Percentiles rank a stretch among this genome's conserved stretches.
Evolutionary conservation across 1,140 invertebrate species (phyloP).

Genomic region (Trichogramma pretiosum): DNA sequence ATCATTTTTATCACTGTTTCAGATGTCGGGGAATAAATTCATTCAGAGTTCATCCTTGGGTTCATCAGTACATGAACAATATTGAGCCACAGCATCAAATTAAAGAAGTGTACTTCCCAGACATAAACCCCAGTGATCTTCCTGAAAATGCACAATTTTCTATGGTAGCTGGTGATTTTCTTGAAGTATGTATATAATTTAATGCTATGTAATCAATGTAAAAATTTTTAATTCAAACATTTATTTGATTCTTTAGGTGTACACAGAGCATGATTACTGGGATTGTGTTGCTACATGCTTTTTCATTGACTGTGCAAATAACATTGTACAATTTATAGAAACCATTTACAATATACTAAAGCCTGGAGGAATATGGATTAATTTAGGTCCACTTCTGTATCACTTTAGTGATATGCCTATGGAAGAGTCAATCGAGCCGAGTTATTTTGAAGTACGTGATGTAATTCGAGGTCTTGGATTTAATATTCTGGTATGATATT

Average conservation of each 20-base stretch:
- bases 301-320: constrained; percentile 96
- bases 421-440: constrained; percentile 90
- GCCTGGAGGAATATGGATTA: constrained; percentile 81
- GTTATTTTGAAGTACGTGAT: constrained; percentile 73
- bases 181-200: constrained; percentile 53
- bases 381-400: constrained; percentile 88
- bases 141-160: constrained; percentile 69
- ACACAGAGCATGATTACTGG: constrained; percentile 68
- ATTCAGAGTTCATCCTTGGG: constrained; percentile 81
- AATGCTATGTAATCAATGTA: background rate
- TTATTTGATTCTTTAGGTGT: constrained; percentile 50
- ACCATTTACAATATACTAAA: constrained; percentile 86
- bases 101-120: constrained; percentile 73
- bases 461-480: constrained; percentile 85
- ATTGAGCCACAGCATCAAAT: constrained; percentile 72
- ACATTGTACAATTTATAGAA: constrained; percentile 91
- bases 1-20: constrained; percentile 17
- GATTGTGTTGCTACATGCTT: constrained; percentile 94
- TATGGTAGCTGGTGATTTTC: constrained; percentile 92
- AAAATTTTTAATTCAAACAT: background rate
- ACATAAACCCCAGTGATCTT: constrained; percentile 69
- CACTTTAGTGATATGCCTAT: constrained; percentile 85
- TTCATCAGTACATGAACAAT: constrained; percentile 90
- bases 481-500: constrained; percentile 60
- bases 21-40: constrained; percentile 51